Evolutionary conservation across 1,140 invertebrate species (phyloP), one percentile per base, ranked within the genome.

Genomic region (Bombus superbus): DNA sequence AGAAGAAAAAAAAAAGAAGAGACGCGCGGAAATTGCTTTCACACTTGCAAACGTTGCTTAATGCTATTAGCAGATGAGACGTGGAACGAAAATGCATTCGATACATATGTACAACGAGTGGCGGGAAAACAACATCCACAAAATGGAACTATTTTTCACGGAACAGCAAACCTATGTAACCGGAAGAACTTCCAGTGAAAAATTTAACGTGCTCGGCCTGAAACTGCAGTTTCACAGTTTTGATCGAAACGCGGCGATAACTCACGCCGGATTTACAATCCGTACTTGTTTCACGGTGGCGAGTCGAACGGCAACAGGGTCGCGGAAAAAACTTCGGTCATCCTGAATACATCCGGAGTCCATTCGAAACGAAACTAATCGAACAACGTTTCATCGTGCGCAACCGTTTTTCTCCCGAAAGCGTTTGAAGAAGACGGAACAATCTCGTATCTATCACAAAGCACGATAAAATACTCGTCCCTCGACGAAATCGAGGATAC

Each of bases 61-160:
- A 76, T 76, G 18, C 57, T 22, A 82, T 82, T 74, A 82, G 40
- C 22, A 10, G 80, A 35, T 9, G n/a, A 28, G 47, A 38, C 18
- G 22, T 22, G 53, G 11, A 42, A 81, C 1, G 35, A 13, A 81
- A 72, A 53, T 32, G 42, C 57, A 32, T 25, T 53, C 40, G 44
- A 66, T 73, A 47, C 71, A 73, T 75, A 75, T 75, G 64, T n/a
- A 79, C 40, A 11, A 32, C 32, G 32, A 68, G 35, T 11, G 47
- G 3, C 38, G 38, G 72, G 76, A n/a, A 42, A 38, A 86, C 78
- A 69, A 73, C 83, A 66, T 64, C 81, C 85, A 13, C 68, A 69
- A 83, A 77, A 80, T 59, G 72, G 76, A 83, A 86, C 84, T 85
- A 89, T 88, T 89, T 86, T 86, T 89, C 88, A 89, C 75, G 81